Conservation (phyloP, 2,888 invertebrate genomes). For the Monoplex corrugatus region DNA sequence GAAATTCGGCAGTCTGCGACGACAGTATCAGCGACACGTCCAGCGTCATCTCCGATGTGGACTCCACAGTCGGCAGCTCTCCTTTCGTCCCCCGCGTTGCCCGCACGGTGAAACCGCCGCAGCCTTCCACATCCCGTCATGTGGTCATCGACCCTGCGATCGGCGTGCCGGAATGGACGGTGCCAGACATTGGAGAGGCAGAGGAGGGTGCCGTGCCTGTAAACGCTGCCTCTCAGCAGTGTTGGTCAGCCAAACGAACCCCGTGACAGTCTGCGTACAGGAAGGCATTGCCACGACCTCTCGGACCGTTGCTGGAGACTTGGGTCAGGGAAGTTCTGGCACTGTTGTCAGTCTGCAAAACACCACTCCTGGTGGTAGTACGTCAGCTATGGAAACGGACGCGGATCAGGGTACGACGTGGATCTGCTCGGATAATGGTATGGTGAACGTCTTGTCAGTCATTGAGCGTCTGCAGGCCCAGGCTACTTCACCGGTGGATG, state of each 20-base stretch:
- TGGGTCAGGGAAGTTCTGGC: no score
- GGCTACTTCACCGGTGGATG: conserved; percentile 53
- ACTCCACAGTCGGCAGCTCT: background rate
- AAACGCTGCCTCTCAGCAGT: no score
- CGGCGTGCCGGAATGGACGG: background rate
- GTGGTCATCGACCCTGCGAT: conserved; percentile 33
- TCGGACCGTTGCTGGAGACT: background rate
- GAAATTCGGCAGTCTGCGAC: background rate
- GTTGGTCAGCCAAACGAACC: no score
- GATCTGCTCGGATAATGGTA: background rate
- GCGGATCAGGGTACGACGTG: background rate
- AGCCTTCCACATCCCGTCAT: background rate
- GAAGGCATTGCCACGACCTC: background rate
- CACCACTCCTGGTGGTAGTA: background rate
- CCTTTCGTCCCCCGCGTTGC: conserved; percentile 36
- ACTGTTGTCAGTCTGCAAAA: no score
- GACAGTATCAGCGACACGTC: background rate
- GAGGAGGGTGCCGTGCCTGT: no score
- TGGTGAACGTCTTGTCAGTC: background rate
- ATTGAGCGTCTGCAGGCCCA: conserved; percentile 22
- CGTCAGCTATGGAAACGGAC: background rate
- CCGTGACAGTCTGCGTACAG: no score
- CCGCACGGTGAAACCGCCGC: background rate
- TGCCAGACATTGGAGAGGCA: background rate
- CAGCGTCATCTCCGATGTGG: background rate